These are phyloP conservation scores for Buathra laborator DNA, from an alignment of 2,888 invertebrate species.

Conservation along the genomic window DNA sequence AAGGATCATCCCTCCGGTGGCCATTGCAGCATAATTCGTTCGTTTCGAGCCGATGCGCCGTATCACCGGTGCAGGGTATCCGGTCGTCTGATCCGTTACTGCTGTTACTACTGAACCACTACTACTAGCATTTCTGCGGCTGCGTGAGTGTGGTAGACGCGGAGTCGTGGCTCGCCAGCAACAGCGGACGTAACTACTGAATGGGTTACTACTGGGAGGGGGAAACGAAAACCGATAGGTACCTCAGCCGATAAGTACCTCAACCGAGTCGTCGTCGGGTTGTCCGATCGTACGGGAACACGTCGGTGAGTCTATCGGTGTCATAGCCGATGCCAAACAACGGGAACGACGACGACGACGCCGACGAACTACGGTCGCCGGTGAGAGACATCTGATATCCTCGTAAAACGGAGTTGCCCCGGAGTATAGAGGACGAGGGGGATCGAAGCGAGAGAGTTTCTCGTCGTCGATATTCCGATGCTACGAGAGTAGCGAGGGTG, in stretches of 20 bases:
- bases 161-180: conserved; percentile 12
- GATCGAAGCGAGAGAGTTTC: conserved; percentile 54
- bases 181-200: conserved; percentile 51
- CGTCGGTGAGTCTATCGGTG: conserved; percentile 1
- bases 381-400: conserved; percentile 63
- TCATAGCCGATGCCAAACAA: conserved; percentile 22
- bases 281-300: conserved; percentile 28
- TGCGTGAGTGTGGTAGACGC: background rate
- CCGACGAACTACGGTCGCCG: conserved; percentile 10
- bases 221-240: conserved; percentile 43
- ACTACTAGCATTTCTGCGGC: conserved; percentile 5
- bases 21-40: conserved; percentile 32
- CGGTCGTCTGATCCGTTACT: conserved; percentile 14
- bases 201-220: background rate
- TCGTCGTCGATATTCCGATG: conserved; percentile 55
- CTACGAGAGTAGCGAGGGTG: conserved; percentile 32
- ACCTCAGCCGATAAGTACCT: conserved; percentile 22
- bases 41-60: conserved; percentile 13
- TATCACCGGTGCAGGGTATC: background rate
- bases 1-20: conserved; percentile 46
- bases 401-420: conserved; percentile 55
- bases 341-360: conserved; percentile 33
- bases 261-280: conserved; percentile 14
- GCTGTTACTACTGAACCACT: conserved; percentile 22
- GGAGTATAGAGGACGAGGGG: background rate